Evolutionary conservation across 2,888 invertebrate species (phyloP).

Genomic region (Onthophagus sagittarius): DNA sequence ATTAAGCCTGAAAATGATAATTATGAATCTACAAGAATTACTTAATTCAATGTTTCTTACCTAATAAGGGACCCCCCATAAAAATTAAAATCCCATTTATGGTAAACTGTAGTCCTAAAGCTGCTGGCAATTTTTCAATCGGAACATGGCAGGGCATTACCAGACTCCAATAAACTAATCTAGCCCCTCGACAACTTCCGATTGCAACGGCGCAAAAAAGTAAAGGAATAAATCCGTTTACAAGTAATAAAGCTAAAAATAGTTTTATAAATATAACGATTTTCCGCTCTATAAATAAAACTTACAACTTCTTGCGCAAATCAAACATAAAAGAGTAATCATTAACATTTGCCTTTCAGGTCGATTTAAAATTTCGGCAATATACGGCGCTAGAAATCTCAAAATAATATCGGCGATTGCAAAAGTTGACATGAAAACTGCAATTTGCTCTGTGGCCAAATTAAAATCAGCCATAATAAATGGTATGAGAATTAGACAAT

Average conservation of each 20-base stretch:
- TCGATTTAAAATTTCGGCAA: conserved; percentile 57
- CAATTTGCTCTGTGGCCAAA: conserved; percentile 54
- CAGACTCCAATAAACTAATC: conserved; percentile 61
- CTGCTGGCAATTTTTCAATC: conserved; percentile 58
- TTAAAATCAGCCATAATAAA: conserved; percentile 59
- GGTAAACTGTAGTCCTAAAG: conserved; percentile 63
- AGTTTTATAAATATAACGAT: conserved; percentile 22
- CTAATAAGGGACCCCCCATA: conserved; percentile 56
- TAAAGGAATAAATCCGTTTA: conserved; percentile 35
- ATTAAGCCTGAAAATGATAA: conserved; percentile 7
- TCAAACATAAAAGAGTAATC: conserved; percentile 54
- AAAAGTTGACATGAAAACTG: conserved; percentile 57
- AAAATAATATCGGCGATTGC: conserved; percentile 51
- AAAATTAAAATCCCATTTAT: conserved; percentile 58
- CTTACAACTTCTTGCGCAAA: conserved; percentile 58
- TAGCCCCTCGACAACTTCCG: conserved; percentile 61
- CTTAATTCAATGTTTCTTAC: conserved; percentile 40
- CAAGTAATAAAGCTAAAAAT: conserved; percentile 19
- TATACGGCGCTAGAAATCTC: conserved; percentile 57
- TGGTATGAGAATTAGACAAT: conserved; percentile 59
- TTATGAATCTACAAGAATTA: background rate
- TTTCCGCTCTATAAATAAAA: conserved; percentile 27
- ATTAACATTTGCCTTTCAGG: conserved; percentile 60
- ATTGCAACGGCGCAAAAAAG: conserved; percentile 52
- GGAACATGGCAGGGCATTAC: conserved; percentile 63